phyloP scores from a whole-genome alignment of 2,113 vertebrate species.

The Lates calcarifer region DNA sequence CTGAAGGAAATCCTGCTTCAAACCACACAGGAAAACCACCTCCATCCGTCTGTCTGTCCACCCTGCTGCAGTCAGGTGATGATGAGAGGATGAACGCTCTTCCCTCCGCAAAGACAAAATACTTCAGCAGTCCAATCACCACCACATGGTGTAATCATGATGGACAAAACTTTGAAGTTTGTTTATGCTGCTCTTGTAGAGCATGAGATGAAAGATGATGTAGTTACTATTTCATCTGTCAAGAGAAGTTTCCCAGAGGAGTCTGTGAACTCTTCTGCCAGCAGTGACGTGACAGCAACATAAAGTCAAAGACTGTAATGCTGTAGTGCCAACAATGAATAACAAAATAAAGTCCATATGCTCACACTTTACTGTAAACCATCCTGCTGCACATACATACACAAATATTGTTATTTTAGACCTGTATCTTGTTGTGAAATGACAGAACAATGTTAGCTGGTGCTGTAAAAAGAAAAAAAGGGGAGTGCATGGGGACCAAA shows the following conservation, averaged over 20 bases:
- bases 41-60: constrained; percentile 37
- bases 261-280: not conserved
- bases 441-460: not conserved
- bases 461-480: not conserved
- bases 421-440: not conserved
- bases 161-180: constrained; percentile 48
- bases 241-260: not conserved
- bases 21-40: constrained; percentile 70
- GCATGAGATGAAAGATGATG: constrained; percentile 28
- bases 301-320: not conserved
- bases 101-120: constrained; percentile 41
- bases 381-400: not conserved
- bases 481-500: not conserved
- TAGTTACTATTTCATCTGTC: constrained; percentile 26
- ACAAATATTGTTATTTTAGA: not conserved
- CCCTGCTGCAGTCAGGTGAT: constrained; percentile 56
- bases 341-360: not conserved
- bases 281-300: not conserved
- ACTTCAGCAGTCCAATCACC: constrained; percentile 29
- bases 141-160: constrained; percentile 31
- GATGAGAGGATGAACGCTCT: constrained; percentile 27
- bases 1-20: constrained; percentile 81
- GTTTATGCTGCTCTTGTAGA: constrained; percentile 37
- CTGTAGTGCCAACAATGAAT: not conserved
- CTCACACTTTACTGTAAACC: not conserved